Evolutionary conservation across 2,797 vertebrate species (phyloP).

Genomic region (Onychomys arenicola): DNA sequence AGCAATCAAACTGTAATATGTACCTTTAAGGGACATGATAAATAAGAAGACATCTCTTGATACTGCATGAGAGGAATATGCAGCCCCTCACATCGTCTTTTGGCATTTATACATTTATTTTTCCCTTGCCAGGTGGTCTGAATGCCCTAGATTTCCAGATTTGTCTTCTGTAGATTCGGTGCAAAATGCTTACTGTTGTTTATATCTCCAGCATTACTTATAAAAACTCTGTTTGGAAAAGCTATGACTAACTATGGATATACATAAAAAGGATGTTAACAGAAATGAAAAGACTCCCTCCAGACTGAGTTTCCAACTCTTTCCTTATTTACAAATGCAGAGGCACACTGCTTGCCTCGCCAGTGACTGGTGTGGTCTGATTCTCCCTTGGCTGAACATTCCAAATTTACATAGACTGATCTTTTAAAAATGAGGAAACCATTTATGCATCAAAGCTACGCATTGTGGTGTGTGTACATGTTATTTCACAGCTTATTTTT

Average conservation of each 20-base stretch:
- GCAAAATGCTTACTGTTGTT: conserved; percentile 64
- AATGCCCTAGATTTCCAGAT: conserved; percentile 75
- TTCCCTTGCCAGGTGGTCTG: conserved; percentile 60
- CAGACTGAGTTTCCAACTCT: conserved; percentile 40
- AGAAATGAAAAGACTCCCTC: conserved; percentile 65
- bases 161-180: conserved; percentile 56
- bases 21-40: neutral
- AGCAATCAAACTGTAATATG: neutral
- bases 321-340: conserved; percentile 53
- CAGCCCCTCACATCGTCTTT: neutral
- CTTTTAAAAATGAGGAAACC: conserved; percentile 26
- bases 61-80: neutral
- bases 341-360: conserved; percentile 5
- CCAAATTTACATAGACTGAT: conserved; percentile 44
- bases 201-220: conserved; percentile 71
- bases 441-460: conserved; percentile 31
- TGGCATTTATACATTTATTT: conserved; percentile 51
- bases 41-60: conserved; percentile 41
- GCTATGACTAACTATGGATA: conserved; percentile 69
- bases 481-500: conserved; percentile 72
- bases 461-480: conserved; percentile 59
- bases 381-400: conserved; percentile 46
- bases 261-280: conserved; percentile 69
- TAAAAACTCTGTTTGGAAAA: conserved; percentile 76
- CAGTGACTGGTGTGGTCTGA: neutral